phyloP scores from a whole-genome alignment of 2,113 vertebrate genomes.

The Pimephales promelas region DNA sequence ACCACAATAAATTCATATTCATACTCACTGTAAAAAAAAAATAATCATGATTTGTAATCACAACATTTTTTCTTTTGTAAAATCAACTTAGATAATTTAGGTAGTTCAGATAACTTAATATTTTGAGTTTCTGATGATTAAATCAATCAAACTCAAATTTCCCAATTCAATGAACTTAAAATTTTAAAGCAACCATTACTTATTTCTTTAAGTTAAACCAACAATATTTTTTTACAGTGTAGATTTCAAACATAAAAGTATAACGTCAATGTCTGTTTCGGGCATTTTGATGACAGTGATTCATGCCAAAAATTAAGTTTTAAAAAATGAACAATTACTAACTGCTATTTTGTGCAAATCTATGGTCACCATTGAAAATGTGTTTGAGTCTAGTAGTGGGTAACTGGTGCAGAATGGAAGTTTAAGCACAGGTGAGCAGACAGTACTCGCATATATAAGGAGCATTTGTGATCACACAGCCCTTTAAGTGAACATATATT shows the following conservation, averaged over 20 bases:
- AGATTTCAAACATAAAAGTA: not conserved
- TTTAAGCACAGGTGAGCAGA: conserved; percentile 46
- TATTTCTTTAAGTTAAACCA: no score
- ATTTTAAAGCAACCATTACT: no score
- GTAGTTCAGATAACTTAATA: no score
- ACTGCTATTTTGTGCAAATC: not conserved
- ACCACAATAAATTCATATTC: no score
- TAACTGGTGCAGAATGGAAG: not conserved
- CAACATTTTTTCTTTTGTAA: no score
- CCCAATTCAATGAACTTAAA: no score
- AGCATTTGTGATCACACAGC: conserved; percentile 17
- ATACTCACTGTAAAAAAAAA: no score
- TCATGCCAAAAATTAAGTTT: not conserved
- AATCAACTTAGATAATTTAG: no score
- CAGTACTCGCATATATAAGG: conserved; percentile 43
- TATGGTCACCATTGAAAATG: not conserved
- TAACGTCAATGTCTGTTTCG: not conserved
- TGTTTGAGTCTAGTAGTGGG: not conserved
- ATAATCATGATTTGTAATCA: no score
- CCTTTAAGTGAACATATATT: conserved; percentile 61
- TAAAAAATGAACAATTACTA: not conserved
- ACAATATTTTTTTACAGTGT: no score
- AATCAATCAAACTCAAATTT: no score
- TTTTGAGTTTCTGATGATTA: no score
- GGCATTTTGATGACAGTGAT: not conserved